phyloP scores from a whole-genome alignment of 2,113 vertebrate species.

The Erythrolamprus reginae region DNA sequence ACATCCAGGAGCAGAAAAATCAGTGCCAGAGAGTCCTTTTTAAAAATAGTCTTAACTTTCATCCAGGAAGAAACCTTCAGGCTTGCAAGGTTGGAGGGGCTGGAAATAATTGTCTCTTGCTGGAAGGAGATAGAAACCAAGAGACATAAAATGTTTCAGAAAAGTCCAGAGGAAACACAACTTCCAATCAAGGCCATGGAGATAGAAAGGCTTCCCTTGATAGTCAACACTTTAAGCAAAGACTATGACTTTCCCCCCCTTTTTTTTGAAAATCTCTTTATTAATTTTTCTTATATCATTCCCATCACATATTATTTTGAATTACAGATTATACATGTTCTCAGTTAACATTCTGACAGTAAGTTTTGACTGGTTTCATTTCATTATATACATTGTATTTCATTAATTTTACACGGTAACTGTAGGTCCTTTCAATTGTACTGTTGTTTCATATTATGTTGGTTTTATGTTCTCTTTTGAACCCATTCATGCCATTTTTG shows the following conservation, averaged over 20 bases:
- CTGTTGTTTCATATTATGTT: too few relatives aligned
- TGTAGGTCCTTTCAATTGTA: too few relatives aligned
- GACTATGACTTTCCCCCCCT: neutral
- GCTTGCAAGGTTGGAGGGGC: neutral
- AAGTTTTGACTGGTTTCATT: too few relatives aligned
- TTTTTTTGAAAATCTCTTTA: too few relatives aligned
- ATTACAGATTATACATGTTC: too few relatives aligned
- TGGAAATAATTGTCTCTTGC: neutral
- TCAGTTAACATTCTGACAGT: too few relatives aligned
- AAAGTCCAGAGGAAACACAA: conserved; percentile 2
- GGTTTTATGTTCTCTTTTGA: too few relatives aligned
- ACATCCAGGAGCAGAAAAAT: neutral
- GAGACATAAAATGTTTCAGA: conserved; percentile 10
- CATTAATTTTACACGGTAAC: too few relatives aligned
- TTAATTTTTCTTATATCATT: too few relatives aligned
- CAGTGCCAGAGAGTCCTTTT: neutral
- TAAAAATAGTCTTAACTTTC: neutral
- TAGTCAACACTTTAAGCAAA: conserved; percentile 2
- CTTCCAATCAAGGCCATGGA: conserved; percentile 8
- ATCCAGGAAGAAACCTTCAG: conserved; percentile 7
- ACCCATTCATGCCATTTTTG: too few relatives aligned
- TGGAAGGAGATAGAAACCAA: conserved; percentile 1
- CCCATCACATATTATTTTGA: too few relatives aligned
- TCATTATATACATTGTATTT: too few relatives aligned
- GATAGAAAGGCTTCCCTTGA: neutral